Evolutionary conservation across 2,888 invertebrate genomes (phyloP), one percentile per base, ranked within the genome.

Genomic region (Drosophila nigricruria): DNA sequence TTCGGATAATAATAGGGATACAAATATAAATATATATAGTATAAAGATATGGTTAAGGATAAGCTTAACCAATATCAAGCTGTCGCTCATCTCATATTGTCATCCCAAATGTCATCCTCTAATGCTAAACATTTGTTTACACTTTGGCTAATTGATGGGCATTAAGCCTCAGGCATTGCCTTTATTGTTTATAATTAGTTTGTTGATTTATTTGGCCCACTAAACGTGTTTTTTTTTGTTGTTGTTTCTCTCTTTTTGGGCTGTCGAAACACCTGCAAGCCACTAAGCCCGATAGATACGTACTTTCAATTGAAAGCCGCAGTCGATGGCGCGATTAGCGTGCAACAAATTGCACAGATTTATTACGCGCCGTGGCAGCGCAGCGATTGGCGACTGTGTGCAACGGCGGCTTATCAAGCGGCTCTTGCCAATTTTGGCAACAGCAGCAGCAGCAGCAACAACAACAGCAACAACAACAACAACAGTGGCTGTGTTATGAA

Each of bases 331-430:
- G 79, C 88, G 86, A 86, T 86, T 86, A 87, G 88, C 74, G 85
- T 72, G 82, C 89, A 87, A 87, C 88, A 87, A 87, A 87, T 87
- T 87, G 89, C 82, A 69, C 82, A 89, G 89, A 87, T 87, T 87
- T 89, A 87, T 88, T 89, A 89, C 83, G 84, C 86, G 80, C 49
- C 40, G 38, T 23, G 52, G 43, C 27, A 49, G 43, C 56, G 43
- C 64, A 49, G 67, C 70, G 60, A 61, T 61, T 59, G 63, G 47
- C 67, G 66, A 57, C 58, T 14, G 23, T 58, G 32, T 49, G 59
- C 70, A 52, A 25, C 62, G 61, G 58, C 73, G 73, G 86, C 77
- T 82, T 77, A 82, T 80, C 77, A 80, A 81, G 77, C 72, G 52
- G 25, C 77, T 82, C 79, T 65, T 79, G 64, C 74, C 77, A 79